These are phyloP conservation scores for Gryllus bimaculatus DNA, from an alignment of 1,140 invertebrate species.

Conservation along the genomic window DNA sequence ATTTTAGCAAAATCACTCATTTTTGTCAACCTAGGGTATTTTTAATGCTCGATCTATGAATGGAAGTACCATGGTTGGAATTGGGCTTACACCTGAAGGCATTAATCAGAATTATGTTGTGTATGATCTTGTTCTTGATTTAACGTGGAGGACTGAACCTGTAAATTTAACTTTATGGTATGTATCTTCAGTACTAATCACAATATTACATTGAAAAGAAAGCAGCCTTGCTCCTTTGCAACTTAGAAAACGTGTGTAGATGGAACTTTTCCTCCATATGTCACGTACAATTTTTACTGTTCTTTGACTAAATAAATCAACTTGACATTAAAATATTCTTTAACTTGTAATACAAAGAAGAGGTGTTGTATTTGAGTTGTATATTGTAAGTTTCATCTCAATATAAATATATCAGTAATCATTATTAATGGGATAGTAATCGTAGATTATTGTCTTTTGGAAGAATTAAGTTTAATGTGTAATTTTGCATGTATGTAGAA, in stretches of 20 bases:
- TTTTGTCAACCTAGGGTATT: conserved; percentile 42
- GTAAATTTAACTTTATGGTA: conserved; percentile 60
- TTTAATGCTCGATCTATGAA: conserved; percentile 48
- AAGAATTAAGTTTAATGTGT: background rate
- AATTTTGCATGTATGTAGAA: background rate
- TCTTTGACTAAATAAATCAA: too few species aligned
- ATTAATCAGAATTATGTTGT: conserved; percentile 87
- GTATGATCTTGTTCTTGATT: conserved; percentile 85
- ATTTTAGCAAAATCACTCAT: background rate
- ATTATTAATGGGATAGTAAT: too few species aligned
- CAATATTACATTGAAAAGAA: background rate
- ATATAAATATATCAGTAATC: too few species aligned
- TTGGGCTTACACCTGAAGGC: conserved; percentile 76
- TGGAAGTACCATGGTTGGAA: conserved; percentile 75
- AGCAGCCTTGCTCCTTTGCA: too few species aligned
- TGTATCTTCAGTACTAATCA: background rate
- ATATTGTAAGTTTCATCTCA: too few species aligned
- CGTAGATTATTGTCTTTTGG: too few species aligned
- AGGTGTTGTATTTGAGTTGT: too few species aligned
- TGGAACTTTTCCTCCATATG: too few species aligned
- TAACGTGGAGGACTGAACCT: conserved; percentile 54
- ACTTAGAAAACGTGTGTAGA: too few species aligned
- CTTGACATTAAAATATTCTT: too few species aligned
- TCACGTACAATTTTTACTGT: too few species aligned
- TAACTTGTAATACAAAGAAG: too few species aligned